These are phyloP conservation scores for Melipona beecheii DNA, from an alignment of 2,888 invertebrate genomes.

Conservation along the genomic window DNA sequence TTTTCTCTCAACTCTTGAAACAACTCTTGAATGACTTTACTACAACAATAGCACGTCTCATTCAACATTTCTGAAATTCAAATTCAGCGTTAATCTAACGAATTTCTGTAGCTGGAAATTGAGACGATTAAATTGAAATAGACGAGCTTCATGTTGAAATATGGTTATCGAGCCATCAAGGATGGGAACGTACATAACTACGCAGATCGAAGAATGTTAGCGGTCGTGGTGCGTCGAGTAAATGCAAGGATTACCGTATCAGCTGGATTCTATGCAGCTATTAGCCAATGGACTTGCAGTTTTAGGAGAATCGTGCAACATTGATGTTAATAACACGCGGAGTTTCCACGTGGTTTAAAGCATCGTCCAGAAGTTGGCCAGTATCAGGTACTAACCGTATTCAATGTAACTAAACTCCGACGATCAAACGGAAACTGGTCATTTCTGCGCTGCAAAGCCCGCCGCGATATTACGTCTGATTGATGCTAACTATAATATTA, in stretches of 20 bases:
- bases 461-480: background rate
- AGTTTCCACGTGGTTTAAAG: constrained; percentile 13
- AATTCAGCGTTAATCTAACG: background rate
- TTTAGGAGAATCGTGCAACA: background rate
- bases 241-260: constrained; percentile 2
- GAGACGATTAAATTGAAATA: background rate
- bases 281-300: constrained; percentile 24
- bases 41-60: too few relatives aligned
- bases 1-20: too few relatives aligned
- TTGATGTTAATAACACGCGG: constrained; percentile 16
- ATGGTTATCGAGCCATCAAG: background rate
- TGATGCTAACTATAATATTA: background rate
- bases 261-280: background rate
- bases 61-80: background rate
- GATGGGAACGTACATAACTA: background rate
- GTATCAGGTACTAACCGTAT: background rate
- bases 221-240: background rate
- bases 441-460: background rate
- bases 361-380: constrained; percentile 8
- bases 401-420: constrained; percentile 11
- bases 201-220: background rate
- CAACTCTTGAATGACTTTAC: too few relatives aligned
- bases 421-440: constrained; percentile 5
- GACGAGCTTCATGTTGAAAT: background rate
- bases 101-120: background rate